phyloP scores from a whole-genome alignment of 2,888 invertebrate species.

The Himalopsyche kuldschensis region DNA sequence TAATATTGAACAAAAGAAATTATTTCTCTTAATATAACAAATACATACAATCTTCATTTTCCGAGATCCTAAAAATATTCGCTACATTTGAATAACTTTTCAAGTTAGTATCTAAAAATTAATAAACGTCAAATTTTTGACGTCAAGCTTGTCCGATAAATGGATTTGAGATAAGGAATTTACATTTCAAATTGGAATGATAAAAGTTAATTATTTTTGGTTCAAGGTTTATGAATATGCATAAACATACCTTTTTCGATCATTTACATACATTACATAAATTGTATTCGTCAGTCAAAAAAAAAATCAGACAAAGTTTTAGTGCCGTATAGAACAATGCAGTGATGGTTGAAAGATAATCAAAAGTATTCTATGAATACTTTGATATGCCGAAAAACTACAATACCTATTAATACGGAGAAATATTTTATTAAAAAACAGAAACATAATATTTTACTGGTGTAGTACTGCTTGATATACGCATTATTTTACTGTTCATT shows the following conservation, averaged over 20 bases:
- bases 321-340: background rate
- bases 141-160: background rate
- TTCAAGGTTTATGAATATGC: slow-evolving; percentile 26
- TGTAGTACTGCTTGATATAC: too few species aligned
- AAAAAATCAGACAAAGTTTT: background rate
- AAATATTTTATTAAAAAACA: too few species aligned
- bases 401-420: too few species aligned
- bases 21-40: too few species aligned
- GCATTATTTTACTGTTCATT: too few species aligned
- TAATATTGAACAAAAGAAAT: too few species aligned
- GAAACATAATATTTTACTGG: too few species aligned
- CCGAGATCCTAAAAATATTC: background rate
- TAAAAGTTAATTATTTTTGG: slow-evolving; percentile 19
- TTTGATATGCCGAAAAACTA: too few species aligned
- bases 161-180: slow-evolving; percentile 3
- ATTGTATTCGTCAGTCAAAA: background rate
- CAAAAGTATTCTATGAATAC: too few species aligned
- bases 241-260: slow-evolving; percentile 4
- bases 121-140: background rate
- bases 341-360: too few species aligned
- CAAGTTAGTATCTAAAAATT: background rate
- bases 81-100: background rate
- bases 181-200: slow-evolving; percentile 21
- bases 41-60: background rate
- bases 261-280: background rate